phyloP scores from a whole-genome alignment of 2,797 vertebrate species.

The Molossus alvarezi region DNA sequence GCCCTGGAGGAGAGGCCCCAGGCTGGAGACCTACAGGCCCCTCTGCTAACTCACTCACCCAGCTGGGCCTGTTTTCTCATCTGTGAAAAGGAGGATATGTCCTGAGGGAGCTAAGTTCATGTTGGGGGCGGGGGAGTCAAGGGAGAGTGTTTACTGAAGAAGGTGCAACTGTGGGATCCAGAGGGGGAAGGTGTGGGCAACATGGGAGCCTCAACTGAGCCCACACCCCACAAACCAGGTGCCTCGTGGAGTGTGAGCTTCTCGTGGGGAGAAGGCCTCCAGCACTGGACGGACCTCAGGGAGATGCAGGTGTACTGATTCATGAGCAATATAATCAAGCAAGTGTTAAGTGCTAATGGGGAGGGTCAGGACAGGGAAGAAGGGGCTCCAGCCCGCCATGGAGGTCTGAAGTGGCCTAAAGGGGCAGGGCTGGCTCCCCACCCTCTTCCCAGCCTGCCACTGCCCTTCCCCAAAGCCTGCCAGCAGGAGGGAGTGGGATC shows the following conservation, averaged over 20 bases:
- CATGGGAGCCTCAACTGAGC: neutral
- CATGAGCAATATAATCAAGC: conserved; percentile 70
- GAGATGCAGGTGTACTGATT: conserved; percentile 49
- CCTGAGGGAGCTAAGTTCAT: neutral
- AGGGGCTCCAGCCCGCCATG: neutral
- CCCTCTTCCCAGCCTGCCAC: neutral
- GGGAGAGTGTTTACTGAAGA: neutral
- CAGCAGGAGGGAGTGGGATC: neutral
- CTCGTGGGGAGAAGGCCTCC: too few relatives aligned
- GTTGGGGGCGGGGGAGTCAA: neutral
- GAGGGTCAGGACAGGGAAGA: neutral
- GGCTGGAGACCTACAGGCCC: neutral
- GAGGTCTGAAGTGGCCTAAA: neutral
- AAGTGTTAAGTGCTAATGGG: neutral
- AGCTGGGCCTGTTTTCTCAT: neutral
- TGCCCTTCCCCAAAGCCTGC: neutral
- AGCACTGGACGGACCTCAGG: conserved; percentile 81
- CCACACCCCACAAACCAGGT: neutral
- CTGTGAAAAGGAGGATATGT: neutral
- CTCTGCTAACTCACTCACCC: neutral
- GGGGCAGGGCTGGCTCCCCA: neutral
- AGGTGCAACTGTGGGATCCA: neutral
- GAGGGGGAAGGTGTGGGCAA: neutral
- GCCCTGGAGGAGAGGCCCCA: neutral
- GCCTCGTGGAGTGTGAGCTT: neutral